Conservation (phyloP, 1,140 invertebrate genomes). For the Laupala kohalensis region DNA sequence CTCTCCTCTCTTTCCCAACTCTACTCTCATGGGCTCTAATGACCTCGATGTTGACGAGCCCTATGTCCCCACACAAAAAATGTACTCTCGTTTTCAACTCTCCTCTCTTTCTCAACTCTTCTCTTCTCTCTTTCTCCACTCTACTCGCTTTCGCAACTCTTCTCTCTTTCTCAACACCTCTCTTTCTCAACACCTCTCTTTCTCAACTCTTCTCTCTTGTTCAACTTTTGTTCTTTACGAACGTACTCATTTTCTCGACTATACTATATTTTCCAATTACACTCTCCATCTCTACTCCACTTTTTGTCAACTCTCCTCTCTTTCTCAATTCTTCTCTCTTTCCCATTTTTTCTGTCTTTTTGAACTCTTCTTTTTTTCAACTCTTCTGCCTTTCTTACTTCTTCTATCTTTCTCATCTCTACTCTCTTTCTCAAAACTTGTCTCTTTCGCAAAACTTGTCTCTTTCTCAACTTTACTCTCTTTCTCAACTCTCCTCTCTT, state of each 20-base stretch:
- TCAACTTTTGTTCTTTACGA: not conserved
- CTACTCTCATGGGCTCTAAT: too few species aligned
- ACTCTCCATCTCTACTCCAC: not conserved
- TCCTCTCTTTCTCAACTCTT: too few species aligned
- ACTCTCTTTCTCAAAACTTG: not conserved
- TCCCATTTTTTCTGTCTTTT: not conserved
- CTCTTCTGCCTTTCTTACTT: not conserved
- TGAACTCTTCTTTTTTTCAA: not conserved
- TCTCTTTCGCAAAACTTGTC: too few species aligned
- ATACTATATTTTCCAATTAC: not conserved
- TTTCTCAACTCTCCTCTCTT: too few species aligned
- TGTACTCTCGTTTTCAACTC: not conserved
- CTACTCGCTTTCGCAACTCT: not conserved
- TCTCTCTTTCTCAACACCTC: slow-evolving; percentile 8
- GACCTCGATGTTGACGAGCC: too few species aligned
- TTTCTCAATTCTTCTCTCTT: not conserved
- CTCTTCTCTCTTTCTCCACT: not conserved
- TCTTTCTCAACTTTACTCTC: too few species aligned
- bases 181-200: not conserved
- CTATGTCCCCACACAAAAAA: not conserved
- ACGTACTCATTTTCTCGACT: not conserved
- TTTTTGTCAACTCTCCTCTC: not conserved
- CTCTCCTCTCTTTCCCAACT: too few species aligned
- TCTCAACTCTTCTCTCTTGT: not conserved
- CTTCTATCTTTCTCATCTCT: not conserved